Evolutionary conservation across 2,888 invertebrate genomes (phyloP), one percentile per base, ranked within the genome.

Genomic region (Melipona beecheii): DNA sequence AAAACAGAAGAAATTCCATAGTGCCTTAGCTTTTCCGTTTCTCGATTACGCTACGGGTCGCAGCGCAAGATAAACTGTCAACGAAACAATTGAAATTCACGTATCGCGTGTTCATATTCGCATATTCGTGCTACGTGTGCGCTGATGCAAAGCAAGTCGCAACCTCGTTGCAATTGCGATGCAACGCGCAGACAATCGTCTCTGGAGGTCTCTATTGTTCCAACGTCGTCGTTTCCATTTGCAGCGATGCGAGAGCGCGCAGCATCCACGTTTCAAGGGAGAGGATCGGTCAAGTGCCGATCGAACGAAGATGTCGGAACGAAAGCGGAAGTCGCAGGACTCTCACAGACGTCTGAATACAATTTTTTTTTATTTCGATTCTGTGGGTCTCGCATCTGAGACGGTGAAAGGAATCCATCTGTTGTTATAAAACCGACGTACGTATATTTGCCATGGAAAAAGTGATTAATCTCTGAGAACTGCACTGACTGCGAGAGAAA

Each of bases 121-220:
- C n/a, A 21, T 27, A 50, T 4, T 31, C 9, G 21, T 2, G 15
- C 13, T 0, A 4, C 31, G 36, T 2, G 9, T n/a, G 21, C 27
- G 19, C 27, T 21, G 36, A 24, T 1, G 81, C 15, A 49, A 52
- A 75, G 58, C 65, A 75, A 31, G 68, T 66, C 54, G 60, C 17
- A 17, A 70, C 50, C 56, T 62, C 27, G 62, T 70, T 75, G 21
- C 17, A 19, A 50, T 27, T 17, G 43, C 66, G 65, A 60, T 49
- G 56, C 13, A 58, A 24, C 74, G 21, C 24, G 73, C 69, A n/a
- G 64, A 70, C 73, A 70, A 70, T 78, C 15, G 72, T 21, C 19
- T 21, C 19, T 19, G 21, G 24, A 13, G 50, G 66, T 73, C 31
- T 27, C 58, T 4, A 81, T 78, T 78, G 78, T 81, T 68, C 54